Base-by-base conservation (phyloP, 2,888 invertebrate species). In the Scelioninae gen. 2 region DNA sequence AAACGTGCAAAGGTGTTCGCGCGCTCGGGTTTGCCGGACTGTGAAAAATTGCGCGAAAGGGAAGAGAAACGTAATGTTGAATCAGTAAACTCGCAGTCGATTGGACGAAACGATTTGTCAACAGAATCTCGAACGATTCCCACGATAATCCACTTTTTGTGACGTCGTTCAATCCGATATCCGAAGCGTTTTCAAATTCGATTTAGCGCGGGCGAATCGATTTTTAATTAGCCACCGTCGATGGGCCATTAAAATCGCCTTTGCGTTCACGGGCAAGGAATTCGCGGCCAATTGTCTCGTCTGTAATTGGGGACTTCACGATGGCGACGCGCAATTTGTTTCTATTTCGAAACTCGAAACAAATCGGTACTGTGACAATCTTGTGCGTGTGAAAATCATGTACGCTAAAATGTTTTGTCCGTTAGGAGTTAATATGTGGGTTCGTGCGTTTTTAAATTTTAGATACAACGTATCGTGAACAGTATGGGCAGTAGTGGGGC, bases 31-130 rank as follows among this genome's bases (percentile, higher is more conserved):
- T 61, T n/a, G 61, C 25, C 18, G 33, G 35, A 22, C 35, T 15
- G 55, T 55, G 50, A 64, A 64, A 64, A 46, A 55, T 64, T 37
- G 43, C 18, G 43, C 52, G 52, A 15, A 61, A 48, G 37, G 28
- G 16, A 37, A 35, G 37, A 41, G 52, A 50, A 25, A 35, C 11
- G 52, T 28, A 28, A 50, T 61, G 61, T 50, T 28, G 61, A 61
- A 61, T 61, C 64, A 64, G 53, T 64, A 63, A 52, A 63, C 22
- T 50, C 13, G 35, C 11, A 55, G 19, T 55, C 39, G 28, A 60
- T 60, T 28, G 48, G 37, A 60, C 25, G 5, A 19, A 65, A 55
- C 45, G 64, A 65, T 65, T 63, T 65, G 64, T 65, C 55, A 65
- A 46, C 35, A 33, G 57, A 55, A 57, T 50, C 19, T 46, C 31